phyloP scores from a whole-genome alignment of 2,888 invertebrate genomes.

The Gandaritis pyraliata region DNA sequence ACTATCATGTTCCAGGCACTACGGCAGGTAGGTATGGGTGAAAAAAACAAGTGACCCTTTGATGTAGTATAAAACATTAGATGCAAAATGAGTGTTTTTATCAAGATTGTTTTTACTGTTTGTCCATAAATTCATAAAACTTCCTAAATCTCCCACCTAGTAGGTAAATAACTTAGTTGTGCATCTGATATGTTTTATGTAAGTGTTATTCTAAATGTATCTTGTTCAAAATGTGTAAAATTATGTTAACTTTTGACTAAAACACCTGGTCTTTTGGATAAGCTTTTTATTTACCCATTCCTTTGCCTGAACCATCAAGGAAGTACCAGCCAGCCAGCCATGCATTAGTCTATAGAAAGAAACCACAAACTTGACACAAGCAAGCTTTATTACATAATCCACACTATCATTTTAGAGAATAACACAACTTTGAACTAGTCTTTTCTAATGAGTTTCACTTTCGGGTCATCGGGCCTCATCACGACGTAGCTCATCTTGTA shows the following conservation, averaged over 20 bases:
- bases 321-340: not conserved
- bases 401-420: constrained; percentile 43
- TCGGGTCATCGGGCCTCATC: constrained; percentile 88
- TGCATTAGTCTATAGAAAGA: no score
- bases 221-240: not conserved
- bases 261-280: not conserved
- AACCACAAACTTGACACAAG: constrained; percentile 42
- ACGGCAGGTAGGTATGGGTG: no score
- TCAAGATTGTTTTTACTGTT: no score
- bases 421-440: constrained; percentile 61
- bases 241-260: not conserved
- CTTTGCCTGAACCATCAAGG: not conserved
- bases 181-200: not conserved
- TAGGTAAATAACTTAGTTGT: not conserved
- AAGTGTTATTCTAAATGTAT: not conserved
- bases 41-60: no score
- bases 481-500: constrained; percentile 87
- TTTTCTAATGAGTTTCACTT: constrained; percentile 81
- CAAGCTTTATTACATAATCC: constrained; percentile 75
- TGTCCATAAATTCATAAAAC: no score
- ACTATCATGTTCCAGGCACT: no score
- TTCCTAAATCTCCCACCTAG: not conserved
- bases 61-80: no score
- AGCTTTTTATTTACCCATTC: not conserved
- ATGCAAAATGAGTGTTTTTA: no score